Base-by-base conservation (phyloP, 1,140 invertebrate species). In the Rhizoglyphus robini region DNA sequence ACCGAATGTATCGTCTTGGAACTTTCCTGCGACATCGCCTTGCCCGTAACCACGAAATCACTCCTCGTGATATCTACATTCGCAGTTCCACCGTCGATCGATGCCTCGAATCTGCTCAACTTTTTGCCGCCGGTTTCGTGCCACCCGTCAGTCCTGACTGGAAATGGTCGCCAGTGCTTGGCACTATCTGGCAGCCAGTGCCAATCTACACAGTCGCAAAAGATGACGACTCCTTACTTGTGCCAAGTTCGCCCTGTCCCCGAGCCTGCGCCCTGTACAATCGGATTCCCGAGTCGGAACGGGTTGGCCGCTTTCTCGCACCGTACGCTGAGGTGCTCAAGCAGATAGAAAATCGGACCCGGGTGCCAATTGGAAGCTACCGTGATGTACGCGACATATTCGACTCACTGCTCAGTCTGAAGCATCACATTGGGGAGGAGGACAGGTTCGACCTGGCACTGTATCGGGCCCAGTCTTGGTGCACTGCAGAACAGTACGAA, bases 1-100 rank as follows among this genome's bases (percentile, higher is more conserved):
- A 34, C 18, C 46, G 68, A 34, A 67, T 67, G 68, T 68, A 67
- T 61, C 25, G 47, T 30, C 48, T 68, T 8, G 68, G 68, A 15
- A 29, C 29, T 8, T 68, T 27, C 27, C n/a, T 67, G 8, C 65
- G 65, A 18, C 23, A 32, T 4, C 36, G 34, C 18, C 67, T 67
- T 61, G 20, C 5, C 11, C 15, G 20, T 51, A 8, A 49, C 2
- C 18, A 4, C 13, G 8, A 67, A 15, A 63, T 63, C 34, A 23
- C 29, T 23, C 65, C 65, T 27, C 41, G 65, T 34, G 60, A 68
- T 18, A 27, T 63, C 11, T 67, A 68, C 30, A 31, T 58, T 3
- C 58, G 68, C n/a, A 48, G 36, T 31, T 66, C 68, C 2, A 48
- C 23, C 3, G 15, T 31, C 5, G 58, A 57, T n/a, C 47, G 68